Conservation (phyloP, 2,888 invertebrate genomes). For the Rhagonycha fulva region DNA sequence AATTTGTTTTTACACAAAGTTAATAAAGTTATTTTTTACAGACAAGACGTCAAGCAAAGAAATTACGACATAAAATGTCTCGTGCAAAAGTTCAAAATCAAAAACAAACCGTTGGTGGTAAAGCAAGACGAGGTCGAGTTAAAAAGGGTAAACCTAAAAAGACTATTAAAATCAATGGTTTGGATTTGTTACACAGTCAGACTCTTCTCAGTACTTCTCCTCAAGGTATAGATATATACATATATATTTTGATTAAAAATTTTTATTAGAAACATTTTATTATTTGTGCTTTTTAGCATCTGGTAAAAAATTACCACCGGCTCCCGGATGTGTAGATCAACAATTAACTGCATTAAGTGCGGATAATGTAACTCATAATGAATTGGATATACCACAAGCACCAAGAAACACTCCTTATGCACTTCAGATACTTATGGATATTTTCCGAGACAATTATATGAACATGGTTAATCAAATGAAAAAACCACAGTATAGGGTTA, state of each 20-base stretch:
- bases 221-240: conserved; percentile 57
- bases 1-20: neutral
- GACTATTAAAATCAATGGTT: conserved; percentile 78
- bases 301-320: conserved; percentile 79
- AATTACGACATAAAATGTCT: conserved; percentile 56
- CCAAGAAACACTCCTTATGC: conserved; percentile 83
- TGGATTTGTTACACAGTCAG: conserved; percentile 87
- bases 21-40: neutral
- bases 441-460: conserved; percentile 85
- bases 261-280: conserved; percentile 3
- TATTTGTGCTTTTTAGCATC: conserved; percentile 50
- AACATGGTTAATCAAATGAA: conserved; percentile 84
- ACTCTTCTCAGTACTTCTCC: conserved; percentile 85
- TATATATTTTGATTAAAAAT: neutral
- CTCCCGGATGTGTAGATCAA: conserved; percentile 91
- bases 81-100: conserved; percentile 50
- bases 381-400: conserved; percentile 79
- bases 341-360: conserved; percentile 79
- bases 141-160: conserved; percentile 67
- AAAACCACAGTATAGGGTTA: conserved; percentile 72
- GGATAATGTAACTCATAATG: conserved; percentile 72
- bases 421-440: conserved; percentile 83
- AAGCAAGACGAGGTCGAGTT: conserved; percentile 62
- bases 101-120: conserved; percentile 44
- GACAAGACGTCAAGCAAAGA: conserved; percentile 48